Base-by-base conservation (phyloP, 2,113 vertebrate species). In the Colistium nudipinnis region DNA sequence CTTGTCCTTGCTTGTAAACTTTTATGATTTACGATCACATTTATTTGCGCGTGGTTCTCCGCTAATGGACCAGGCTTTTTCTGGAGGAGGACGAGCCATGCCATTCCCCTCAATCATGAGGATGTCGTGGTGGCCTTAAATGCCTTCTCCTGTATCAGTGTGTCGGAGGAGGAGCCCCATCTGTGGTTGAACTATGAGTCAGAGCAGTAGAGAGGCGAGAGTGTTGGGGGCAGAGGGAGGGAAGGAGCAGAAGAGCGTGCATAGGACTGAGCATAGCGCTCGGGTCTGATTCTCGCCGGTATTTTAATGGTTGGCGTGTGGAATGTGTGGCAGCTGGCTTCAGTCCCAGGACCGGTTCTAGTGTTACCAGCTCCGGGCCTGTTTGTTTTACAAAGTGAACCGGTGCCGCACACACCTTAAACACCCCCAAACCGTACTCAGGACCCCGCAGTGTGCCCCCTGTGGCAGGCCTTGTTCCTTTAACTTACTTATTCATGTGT, bases 371-470 rank as follows among this genome's bases (percentile, higher is more conserved):
- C 87, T 87, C 81, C 65, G 69, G 89, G 87, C 62, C 33, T 88
- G 85, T 92, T 94, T 94, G 89, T 91, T 93, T 93, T 92, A 83
- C 85, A 93, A 89, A 93, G 90, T 89, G 88, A 89, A 90, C 79
- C 63, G 56, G 74, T 71, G 64, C 79, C 19, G 52, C 68, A 57
- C 70, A 86, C 81, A 75, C 74, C 57, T 54, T 52, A 86, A 83
- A 78, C 76, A 70, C 41, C 47, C 53, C 8, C 7, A 78, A 78
- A 71, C 71, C 31, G 54, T 43, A 80, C 65, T 57, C 54, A n/a
- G 57, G 62, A 30, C 4, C 20, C 62, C 12, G 35, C 36, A 43
- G 51, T 2, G 48, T 33, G 17, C 30, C 31, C 19, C 33, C 57
- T 56, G 57, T 51, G 51, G 49, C 63, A 14, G 49, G 28, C 67